Percentiles rank a stretch among this genome's conserved stretches.
Evolutionary conservation across 2,113 vertebrate genomes (phyloP).

Genomic region (Ceyx melanurus): DNA sequence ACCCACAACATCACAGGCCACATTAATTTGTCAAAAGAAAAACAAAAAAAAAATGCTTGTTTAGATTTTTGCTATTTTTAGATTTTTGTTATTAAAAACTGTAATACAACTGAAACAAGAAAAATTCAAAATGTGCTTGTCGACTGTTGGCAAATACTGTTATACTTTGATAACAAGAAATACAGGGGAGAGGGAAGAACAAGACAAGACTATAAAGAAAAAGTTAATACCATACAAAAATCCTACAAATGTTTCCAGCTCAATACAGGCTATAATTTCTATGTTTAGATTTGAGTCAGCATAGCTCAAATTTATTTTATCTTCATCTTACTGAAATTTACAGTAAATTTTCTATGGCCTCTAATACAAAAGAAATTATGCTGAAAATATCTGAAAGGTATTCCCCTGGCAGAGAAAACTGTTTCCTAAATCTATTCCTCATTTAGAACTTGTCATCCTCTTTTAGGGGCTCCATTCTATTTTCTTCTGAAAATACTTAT

Average conservation of each 20-base stretch:
- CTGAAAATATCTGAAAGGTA: neutral
- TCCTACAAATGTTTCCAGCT: neutral
- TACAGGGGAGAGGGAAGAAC: neutral
- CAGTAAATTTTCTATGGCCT: neutral
- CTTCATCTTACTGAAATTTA: neutral
- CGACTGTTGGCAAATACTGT: neutral
- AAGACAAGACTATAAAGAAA: neutral
- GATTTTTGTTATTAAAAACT: neutral
- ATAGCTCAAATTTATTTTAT: neutral
- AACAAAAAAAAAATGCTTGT: neutral
- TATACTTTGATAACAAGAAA: neutral
- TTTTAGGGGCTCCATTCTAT: neutral
- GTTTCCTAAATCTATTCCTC: neutral
- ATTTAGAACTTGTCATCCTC: neutral
- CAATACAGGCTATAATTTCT: neutral
- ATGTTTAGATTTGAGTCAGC: neutral
- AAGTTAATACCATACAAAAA: neutral
- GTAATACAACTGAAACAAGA: neutral
- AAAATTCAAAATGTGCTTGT: neutral
- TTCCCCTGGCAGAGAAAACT: neutral
- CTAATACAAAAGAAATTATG: neutral
- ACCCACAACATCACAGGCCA: neutral
- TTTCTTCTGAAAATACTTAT: neutral
- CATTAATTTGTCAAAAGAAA: neutral
- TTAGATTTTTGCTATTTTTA: neutral